These are phyloP conservation scores for Xiphorhynchus erythropygius DNA, from an alignment of 2,797 vertebrate species.

Conservation along the genomic window DNA sequence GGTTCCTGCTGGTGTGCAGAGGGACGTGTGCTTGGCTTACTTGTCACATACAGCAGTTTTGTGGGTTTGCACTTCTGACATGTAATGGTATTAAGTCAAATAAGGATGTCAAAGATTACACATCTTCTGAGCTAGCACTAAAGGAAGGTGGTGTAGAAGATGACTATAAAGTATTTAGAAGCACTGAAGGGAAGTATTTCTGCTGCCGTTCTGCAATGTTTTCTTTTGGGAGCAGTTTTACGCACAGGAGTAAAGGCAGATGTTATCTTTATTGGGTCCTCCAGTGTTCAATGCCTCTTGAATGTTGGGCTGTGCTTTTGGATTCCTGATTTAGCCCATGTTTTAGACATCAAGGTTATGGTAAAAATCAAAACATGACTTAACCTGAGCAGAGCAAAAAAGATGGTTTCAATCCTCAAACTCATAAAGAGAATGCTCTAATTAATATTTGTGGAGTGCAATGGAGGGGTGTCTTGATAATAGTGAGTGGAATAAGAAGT, in stretches of 20 bases:
- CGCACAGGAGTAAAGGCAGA: not conserved
- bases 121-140: not conserved
- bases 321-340: not conserved
- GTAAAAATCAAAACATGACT: not conserved
- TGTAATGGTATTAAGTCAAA: not conserved
- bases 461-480: not conserved
- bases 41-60: not conserved
- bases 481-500: not conserved
- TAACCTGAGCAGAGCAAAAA: not conserved
- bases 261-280: not conserved
- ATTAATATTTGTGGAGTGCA: not conserved
- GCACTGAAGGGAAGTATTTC: not conserved
- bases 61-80: not conserved
- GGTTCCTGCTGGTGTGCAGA: not conserved
- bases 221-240: not conserved
- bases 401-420: not conserved
- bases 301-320: not conserved
- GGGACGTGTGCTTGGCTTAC: not conserved
- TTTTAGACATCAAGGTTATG: not conserved
- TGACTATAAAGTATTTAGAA: not conserved
- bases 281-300: not conserved
- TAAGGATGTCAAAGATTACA: not conserved
- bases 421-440: not conserved
- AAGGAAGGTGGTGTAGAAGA: not conserved
- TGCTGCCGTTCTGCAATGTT: not conserved